A percentile compares a stretch with the other conserved stretches of the same genome.
Evolutionary conservation across 2,888 invertebrate species (phyloP).

Genomic region (Amorpha juglandis): DNA sequence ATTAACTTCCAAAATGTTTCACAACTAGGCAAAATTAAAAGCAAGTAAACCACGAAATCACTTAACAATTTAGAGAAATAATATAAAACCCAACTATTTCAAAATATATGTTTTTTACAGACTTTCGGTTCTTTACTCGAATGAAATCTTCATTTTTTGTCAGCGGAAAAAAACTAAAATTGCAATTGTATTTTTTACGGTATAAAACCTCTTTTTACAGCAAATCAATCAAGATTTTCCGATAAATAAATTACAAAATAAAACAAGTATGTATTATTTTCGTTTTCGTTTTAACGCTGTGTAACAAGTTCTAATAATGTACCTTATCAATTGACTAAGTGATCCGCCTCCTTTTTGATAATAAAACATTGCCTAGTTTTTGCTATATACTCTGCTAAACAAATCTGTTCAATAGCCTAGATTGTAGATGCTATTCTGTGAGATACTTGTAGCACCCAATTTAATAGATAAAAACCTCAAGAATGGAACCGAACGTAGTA

Average conservation of each 20-base stretch:
- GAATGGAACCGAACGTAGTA: not conserved
- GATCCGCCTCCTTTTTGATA: not conserved
- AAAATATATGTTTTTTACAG: too few relatives aligned
- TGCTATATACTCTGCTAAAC: not conserved
- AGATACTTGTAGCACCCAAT: not conserved
- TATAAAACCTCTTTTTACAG: not conserved
- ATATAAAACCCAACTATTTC: too few relatives aligned
- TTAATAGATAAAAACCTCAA: not conserved
- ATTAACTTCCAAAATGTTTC: too few relatives aligned
- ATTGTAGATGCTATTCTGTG: not conserved
- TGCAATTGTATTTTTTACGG: not conserved
- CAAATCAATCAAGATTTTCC: not conserved
- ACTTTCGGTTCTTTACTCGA: too few relatives aligned
- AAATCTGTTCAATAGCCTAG: not conserved
- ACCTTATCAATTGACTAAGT: constrained; percentile 3
- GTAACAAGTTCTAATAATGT: not conserved
- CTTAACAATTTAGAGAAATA: too few relatives aligned
- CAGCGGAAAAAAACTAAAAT: not conserved
- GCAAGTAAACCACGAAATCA: too few relatives aligned
- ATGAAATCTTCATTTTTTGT: too few relatives aligned
- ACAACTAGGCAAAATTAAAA: too few relatives aligned
- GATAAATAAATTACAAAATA: not conserved
- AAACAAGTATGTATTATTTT: too few relatives aligned
- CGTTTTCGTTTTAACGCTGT: too few relatives aligned
- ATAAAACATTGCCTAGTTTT: not conserved